Percentiles rank a stretch among this genome's conserved stretches.
Evolutionary conservation across 2,113 vertebrate genomes (phyloP).

Genomic region (Datnioides undecimradiatus): DNA sequence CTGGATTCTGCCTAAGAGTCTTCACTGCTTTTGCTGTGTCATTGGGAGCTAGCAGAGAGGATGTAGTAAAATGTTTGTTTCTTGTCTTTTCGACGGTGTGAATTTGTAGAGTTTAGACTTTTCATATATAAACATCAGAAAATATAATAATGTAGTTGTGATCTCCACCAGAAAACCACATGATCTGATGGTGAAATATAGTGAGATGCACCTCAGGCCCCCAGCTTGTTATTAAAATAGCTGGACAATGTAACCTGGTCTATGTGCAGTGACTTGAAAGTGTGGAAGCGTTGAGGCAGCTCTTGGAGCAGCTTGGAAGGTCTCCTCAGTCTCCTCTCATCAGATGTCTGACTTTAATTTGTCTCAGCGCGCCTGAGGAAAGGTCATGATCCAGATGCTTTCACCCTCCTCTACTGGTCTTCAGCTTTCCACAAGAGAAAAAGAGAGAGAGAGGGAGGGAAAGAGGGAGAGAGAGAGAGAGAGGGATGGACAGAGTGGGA

Average conservation of each 20-base stretch:
- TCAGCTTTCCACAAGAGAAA: conserved; percentile 62
- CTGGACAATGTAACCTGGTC: conserved; percentile 60
- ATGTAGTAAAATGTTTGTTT: conserved; percentile 24
- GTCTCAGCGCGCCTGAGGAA: conserved; percentile 78
- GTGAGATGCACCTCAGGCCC: conserved; percentile 3
- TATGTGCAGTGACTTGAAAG: conserved; percentile 70
- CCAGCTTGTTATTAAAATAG: conserved; percentile 63
- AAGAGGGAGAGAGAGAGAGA: conserved; percentile 25
- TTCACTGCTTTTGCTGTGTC: conserved; percentile 52
- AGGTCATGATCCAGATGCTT: conserved; percentile 83
- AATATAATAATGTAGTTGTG: neutral
- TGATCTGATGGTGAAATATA: conserved; percentile 4
- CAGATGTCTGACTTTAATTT: conserved; percentile 83
- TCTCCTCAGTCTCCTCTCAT: conserved; percentile 75
- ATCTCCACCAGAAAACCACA: neutral
- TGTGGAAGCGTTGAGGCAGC: conserved; percentile 50
- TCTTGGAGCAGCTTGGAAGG: conserved; percentile 68
- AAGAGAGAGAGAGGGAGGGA: conserved; percentile 11
- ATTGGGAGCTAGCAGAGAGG: conserved; percentile 30
- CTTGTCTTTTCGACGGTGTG: neutral
- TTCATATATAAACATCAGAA: neutral
- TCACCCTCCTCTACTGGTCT: conserved; percentile 69
- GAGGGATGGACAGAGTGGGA: conserved; percentile 46
- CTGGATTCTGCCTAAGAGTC: conserved; percentile 38
- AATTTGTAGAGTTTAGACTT: neutral